Base-by-base conservation (phyloP, 2,113 vertebrate species). In the Serinus canaria region DNA sequence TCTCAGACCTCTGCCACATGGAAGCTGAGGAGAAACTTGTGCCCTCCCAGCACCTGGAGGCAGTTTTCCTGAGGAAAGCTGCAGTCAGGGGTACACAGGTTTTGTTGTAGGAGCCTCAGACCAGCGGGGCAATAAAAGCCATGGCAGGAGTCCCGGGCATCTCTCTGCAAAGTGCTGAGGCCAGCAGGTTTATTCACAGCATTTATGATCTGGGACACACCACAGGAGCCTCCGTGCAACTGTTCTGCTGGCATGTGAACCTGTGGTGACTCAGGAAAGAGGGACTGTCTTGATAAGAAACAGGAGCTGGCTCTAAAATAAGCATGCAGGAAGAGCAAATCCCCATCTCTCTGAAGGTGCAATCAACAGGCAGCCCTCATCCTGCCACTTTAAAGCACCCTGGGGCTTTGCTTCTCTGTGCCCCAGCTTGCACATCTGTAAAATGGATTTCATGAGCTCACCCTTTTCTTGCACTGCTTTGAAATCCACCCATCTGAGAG, bases 221-320 rank as follows among this genome's bases (percentile, higher is more conserved):
- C 84, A 86, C 75, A 88, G 95, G 95, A 96, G 87, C 87, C 87
- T 93, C 72, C 0, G 17, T 88, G 70, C 94, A 95, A 95, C 94
- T 96, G 93, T 94, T 95, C 82, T 86, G 63, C 94, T 95, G 94
- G 91, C 94, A 91, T 49, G 23, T 59, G 75, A 85, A 70, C 78
- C 75, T 92, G 91, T n/a, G 4, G 52, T 92, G 87, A 91, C 84
- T 90, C 89, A 90, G 95, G 87, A 77, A 90, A 76, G 93, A 87
- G 69, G 79, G 84, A 39, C 74, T 82, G 67, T 63, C 75, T 89
- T 95, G 63, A 16, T 85, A 75, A 89, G 89, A 49, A 59, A 86
- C 55, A 83, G 76, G 49, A 94, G 80, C 4, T 94, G 89, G 73
- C 77, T 90, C 27, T 69, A 44, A 91, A 93, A 89, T 56, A 94